Evolutionary conservation across 2,797 vertebrate species (phyloP).

Genomic region (Phrynocephalus guinanensis): DNA sequence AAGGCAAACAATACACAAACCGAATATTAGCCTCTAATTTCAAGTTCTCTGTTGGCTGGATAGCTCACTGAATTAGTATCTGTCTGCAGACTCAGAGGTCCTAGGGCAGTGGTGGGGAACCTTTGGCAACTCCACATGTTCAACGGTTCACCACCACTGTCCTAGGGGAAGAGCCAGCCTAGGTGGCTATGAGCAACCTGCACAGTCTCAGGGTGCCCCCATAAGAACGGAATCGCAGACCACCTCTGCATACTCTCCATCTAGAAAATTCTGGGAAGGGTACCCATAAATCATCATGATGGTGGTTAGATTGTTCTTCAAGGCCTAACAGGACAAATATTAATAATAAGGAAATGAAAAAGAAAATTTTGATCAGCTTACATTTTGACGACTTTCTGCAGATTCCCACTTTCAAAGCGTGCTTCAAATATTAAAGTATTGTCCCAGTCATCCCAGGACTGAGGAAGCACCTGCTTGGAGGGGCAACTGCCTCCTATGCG

Average conservation of each 20-base stretch:
- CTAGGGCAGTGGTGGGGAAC: no score
- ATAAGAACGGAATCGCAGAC: no score
- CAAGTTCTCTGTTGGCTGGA: background rate
- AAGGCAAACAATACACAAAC: background rate
- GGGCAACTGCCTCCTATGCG: conserved; percentile 70
- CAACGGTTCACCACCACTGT: no score
- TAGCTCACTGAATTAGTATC: no score
- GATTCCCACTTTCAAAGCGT: conserved; percentile 83
- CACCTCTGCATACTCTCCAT: no score
- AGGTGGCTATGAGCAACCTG: no score
- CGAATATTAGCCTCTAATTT: background rate
- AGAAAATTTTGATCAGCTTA: conserved; percentile 71
- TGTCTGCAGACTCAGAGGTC: no score
- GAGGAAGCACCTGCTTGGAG: conserved; percentile 57
- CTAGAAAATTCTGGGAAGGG: no score
- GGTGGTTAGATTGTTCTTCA: background rate
- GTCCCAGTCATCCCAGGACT: conserved; percentile 65
- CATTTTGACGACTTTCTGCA: conserved; percentile 82
- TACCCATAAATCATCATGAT: no score
- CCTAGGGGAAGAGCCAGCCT: no score
- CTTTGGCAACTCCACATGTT: no score
- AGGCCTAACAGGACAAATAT: background rate
- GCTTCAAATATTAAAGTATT: conserved; percentile 80
- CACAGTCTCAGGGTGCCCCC: no score
- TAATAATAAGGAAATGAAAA: conserved; percentile 47